phyloP scores from a whole-genome alignment of 2,113 vertebrate genomes.

The Ursus arctos region DNA sequence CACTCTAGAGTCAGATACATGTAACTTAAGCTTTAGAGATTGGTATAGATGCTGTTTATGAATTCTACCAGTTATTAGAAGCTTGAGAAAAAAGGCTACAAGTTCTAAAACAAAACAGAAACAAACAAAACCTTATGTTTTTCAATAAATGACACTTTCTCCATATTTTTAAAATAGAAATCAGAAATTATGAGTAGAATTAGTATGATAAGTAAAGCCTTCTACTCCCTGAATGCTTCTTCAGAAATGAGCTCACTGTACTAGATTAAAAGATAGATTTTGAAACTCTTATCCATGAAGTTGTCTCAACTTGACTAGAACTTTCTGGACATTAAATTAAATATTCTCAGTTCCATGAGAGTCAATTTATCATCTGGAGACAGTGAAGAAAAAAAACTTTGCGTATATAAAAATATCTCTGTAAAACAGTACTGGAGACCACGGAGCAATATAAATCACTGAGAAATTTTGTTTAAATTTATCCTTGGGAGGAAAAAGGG shows the following conservation, averaged over 20 bases:
- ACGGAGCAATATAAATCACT: constrained; percentile 1
- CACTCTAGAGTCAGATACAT: background rate
- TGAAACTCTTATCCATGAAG: constrained; percentile 57
- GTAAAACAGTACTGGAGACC: background rate
- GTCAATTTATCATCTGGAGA: constrained; percentile 50
- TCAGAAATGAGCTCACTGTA: constrained; percentile 13
- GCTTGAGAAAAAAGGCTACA: background rate
- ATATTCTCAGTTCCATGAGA: constrained; percentile 1
- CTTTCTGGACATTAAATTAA: constrained; percentile 70
- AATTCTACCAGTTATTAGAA: constrained; percentile 35
- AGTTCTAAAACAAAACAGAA: background rate
- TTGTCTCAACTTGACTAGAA: constrained; percentile 14
- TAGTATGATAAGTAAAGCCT: background rate
- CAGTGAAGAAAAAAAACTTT: constrained; percentile 44
- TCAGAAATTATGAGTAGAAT: constrained; percentile 34
- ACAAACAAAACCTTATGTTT: background rate
- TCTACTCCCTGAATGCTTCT: background rate
- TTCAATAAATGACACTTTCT: background rate
- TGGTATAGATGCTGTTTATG: background rate
- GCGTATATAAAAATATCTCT: constrained; percentile 52
- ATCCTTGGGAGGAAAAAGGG: background rate
- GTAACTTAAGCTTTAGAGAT: constrained; percentile 4
- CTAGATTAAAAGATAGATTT: constrained; percentile 25
- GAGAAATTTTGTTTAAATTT: background rate
- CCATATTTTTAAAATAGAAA: constrained; percentile 8